These are phyloP conservation scores for Montipora sp. DNA, from an alignment of 64 coral and sea anemone species.

Conservation along the genomic window DNA sequence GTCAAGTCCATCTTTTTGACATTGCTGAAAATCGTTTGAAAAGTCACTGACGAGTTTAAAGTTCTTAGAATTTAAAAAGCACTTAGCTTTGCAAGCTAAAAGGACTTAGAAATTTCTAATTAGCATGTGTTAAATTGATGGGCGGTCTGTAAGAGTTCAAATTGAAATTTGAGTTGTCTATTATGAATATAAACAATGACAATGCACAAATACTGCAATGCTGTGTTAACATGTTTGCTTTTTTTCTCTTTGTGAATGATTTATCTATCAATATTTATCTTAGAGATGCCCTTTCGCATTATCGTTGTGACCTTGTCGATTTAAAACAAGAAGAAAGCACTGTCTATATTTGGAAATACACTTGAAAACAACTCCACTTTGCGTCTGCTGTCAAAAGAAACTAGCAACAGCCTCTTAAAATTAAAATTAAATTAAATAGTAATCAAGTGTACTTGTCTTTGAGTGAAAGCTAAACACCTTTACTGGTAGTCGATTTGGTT, in stretches of 20 bases:
- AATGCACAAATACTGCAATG: not conserved
- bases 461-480: not conserved
- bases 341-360: not conserved
- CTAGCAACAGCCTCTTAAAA: not conserved
- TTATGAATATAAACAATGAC: not conserved
- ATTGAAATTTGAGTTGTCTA: not conserved
- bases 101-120: not conserved
- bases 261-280: not conserved
- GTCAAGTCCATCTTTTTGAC: not conserved
- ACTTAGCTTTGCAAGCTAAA: not conserved
- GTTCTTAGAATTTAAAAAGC: not conserved
- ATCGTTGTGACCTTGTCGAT: not conserved
- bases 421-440: not conserved
- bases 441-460: not conserved
- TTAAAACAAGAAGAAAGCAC: no score
- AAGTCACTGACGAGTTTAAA: not conserved
- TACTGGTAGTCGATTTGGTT: not conserved
- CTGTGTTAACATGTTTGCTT: not conserved
- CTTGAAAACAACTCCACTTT: not conserved
- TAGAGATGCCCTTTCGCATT: not conserved
- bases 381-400: not conserved
- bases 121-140: not conserved
- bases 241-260: not conserved
- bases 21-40: not conserved
- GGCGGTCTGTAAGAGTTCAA: not conserved